Conservation (phyloP, 2,797 vertebrate species). For the Sarcophilus harrisii region DNA sequence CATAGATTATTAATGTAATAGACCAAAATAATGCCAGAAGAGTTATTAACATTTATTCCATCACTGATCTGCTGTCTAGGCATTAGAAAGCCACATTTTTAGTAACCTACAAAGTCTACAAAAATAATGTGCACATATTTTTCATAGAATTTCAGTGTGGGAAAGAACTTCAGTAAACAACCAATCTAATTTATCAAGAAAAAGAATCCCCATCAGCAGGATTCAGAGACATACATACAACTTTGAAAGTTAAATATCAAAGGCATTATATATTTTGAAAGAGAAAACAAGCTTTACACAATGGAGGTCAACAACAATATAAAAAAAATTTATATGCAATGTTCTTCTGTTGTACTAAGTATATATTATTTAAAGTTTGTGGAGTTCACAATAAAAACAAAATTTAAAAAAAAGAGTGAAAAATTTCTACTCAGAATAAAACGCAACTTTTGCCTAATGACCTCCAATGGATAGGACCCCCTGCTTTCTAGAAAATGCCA, state of each 20-base stretch:
- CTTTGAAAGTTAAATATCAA: background rate
- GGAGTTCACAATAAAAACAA: background rate
- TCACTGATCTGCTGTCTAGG: background rate
- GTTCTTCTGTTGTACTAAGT: background rate
- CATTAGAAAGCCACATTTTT: conserved; percentile 13
- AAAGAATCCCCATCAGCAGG: background rate
- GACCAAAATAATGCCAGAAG: conserved; percentile 1
- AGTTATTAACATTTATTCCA: conserved; percentile 18
- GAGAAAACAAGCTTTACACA: background rate
- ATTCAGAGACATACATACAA: background rate
- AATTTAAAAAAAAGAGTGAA: background rate
- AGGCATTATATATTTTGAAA: background rate
- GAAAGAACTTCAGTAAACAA: background rate
- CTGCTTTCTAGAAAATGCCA: background rate
- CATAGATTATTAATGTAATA: conserved; percentile 2
- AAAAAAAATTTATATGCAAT: background rate
- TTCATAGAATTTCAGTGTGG: background rate
- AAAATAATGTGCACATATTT: background rate
- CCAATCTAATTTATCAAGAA: background rate
- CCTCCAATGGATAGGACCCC: background rate
- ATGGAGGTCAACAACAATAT: background rate
- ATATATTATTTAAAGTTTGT: background rate
- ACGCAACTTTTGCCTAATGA: background rate
- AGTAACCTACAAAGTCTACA: background rate
- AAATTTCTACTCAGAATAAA: background rate